These are phyloP conservation scores for Masticophis lateralis DNA, from an alignment of 2,797 vertebrate genomes.

Conservation along the genomic window DNA sequence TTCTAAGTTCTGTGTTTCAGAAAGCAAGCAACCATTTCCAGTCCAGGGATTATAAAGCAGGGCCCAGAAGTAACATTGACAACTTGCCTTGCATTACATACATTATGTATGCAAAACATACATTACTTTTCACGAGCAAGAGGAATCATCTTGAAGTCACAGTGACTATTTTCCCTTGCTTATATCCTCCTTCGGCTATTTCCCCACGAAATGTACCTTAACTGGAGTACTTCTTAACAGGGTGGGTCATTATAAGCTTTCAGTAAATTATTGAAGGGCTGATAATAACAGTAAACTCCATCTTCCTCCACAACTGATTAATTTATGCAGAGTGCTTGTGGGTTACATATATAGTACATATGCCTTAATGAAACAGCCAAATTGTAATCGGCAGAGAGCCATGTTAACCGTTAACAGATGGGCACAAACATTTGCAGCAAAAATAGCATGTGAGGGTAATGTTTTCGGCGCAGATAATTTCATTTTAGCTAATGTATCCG, in stretches of 20 bases:
- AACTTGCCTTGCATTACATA: not conserved
- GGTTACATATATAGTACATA: not conserved
- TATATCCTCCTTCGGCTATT: not conserved
- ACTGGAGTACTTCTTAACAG: not conserved
- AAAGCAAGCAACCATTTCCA: not conserved
- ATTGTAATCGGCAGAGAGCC: conserved; percentile 37
- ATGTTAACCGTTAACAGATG: conserved; percentile 49
- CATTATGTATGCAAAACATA: not conserved
- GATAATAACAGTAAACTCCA: not conserved
- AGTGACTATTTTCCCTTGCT: not conserved
- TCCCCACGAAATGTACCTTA: not conserved
- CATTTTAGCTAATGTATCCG: conserved; percentile 40
- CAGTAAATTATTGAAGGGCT: not conserved
- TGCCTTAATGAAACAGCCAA: not conserved
- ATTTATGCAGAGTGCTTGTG: conserved; percentile 4
- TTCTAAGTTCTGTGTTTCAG: not conserved
- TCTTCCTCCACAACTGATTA: not conserved
- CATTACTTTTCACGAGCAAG: not conserved
- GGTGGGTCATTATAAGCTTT: not conserved
- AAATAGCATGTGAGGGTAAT: conserved; percentile 45
- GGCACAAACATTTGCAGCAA: conserved; percentile 15
- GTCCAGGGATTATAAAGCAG: not conserved
- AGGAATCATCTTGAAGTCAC: not conserved
- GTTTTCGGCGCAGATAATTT: conserved; percentile 50
- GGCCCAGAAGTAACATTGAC: not conserved